Base-by-base conservation (phyloP, 2,113 vertebrate genomes). In the Coturnix japonica region DNA sequence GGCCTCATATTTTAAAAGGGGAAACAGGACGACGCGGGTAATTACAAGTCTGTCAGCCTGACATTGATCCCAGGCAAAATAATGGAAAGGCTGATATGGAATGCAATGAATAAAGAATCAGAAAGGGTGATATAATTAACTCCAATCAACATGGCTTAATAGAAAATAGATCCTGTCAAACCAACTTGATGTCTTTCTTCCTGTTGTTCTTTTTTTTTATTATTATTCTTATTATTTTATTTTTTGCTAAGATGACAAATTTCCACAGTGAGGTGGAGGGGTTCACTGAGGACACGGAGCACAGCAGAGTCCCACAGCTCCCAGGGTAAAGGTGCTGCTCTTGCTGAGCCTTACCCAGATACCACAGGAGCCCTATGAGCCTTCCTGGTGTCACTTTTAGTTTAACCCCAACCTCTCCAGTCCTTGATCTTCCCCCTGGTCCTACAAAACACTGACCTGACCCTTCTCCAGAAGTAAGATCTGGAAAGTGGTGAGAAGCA, bases 111-210 rank as follows among this genome's bases (percentile, higher is more conserved):
- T 93, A 76, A 73, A 91, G 90, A 88, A 91, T 41, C 80, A 94
- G 53, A 90, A 87, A 77, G 90, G 76, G 72, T 93, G 88, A 90
- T 90, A 65, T 91, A 96, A 95, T 96, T 91, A 96, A 91, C 44
- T 90, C 92, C 85, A 95, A 91, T 93, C 94, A 95, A 76, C 76
- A 44, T 72, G 88, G 90, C 90, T 90, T 93, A 88, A 85, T 91
- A 90, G 90, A 95, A 91, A 94, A 91, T 30, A 93, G 85, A 93
- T 90, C 92, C 94, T 93, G 92, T 90, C 93, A 88, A 93, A 80
- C 76, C 64, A 73, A 70, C 63, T 17, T 88, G 88, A 90, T 5
- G 25, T 74, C 88, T 93, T 92, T 87, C 90, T 76, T 91, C 82
- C 26, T 72, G 25, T 25, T 80, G 6, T 14, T 22, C 43, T 3